Evolutionary conservation across 2,888 invertebrate species (phyloP).

Genomic region (Sesia bembeciformis): DNA sequence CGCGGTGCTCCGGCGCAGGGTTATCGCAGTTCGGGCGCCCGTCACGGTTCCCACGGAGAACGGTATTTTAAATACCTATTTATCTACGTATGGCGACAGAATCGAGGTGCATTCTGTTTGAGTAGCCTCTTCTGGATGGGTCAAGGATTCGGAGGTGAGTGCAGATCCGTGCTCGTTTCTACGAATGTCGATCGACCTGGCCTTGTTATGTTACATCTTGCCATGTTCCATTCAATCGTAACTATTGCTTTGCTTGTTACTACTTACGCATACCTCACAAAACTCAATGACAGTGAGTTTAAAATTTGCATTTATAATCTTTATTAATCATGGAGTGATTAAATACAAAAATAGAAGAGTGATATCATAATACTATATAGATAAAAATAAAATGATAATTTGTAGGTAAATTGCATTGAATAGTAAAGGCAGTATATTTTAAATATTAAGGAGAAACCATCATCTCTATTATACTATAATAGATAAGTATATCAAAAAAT

Average conservation of each 20-base stretch:
- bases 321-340: no score
- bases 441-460: no score
- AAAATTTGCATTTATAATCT: no score
- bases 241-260: constrained; percentile 6
- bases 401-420: no score
- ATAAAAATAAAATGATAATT: no score
- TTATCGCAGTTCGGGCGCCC: constrained; percentile 50
- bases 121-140: constrained; percentile 73
- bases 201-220: constrained; percentile 50
- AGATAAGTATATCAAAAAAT: no score
- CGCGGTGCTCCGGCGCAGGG: constrained; percentile 31
- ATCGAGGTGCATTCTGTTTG: constrained; percentile 55
- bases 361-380: no score
- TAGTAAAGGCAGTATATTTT: no score
- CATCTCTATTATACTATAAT: no score
- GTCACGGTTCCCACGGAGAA: constrained; percentile 68
- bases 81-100: constrained; percentile 66
- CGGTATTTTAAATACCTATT: constrained; percentile 72
- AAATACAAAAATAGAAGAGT: no score
- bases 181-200: constrained; percentile 45
- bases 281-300: no score
- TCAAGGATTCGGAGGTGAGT: constrained; percentile 68
- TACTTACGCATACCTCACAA: neutral
- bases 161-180: constrained; percentile 54
- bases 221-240: constrained; percentile 43